Conservation (phyloP, 2,113 vertebrate species). For the Clinocottus analis region DNA sequence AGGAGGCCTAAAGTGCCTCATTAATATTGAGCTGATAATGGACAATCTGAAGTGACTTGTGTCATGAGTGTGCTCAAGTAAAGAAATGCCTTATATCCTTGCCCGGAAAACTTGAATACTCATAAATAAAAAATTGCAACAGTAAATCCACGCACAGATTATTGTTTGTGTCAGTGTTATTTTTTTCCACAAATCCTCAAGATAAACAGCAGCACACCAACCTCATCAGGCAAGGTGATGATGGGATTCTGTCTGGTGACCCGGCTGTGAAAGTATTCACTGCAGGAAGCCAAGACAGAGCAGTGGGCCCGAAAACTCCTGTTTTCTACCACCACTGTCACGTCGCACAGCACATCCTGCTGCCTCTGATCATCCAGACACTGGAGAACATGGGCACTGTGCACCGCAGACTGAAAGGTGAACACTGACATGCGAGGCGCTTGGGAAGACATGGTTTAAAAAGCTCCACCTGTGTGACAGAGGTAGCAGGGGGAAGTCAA, state of each 20-base stretch:
- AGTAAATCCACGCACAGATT: background rate
- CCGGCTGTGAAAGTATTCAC: conserved; percentile 89
- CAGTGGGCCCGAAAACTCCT: conserved; percentile 90
- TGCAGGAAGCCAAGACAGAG: conserved; percentile 93
- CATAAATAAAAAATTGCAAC: background rate
- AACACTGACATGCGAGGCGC: conserved; percentile 79
- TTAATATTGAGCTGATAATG: background rate
- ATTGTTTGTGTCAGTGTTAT: background rate
- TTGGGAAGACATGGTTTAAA: conserved; percentile 76
- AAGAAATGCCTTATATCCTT: background rate
- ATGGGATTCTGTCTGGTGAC: conserved; percentile 82
- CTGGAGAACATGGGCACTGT: conserved; percentile 80
- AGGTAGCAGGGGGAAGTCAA: conserved; percentile 2
- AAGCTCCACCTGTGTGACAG: conserved; percentile 58
- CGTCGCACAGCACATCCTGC: conserved; percentile 82
- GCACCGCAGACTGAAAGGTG: conserved; percentile 85
- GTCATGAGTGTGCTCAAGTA: background rate
- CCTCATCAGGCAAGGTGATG: conserved; percentile 92
- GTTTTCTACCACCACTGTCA: conserved; percentile 89
- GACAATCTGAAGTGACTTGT: background rate
- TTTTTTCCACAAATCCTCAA: background rate
- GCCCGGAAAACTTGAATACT: background rate
- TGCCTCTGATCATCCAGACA: conserved; percentile 83
- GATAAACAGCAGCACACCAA: conserved; percentile 62
- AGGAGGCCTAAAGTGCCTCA: background rate